Base-by-base conservation (phyloP, 2,113 vertebrate genomes). In the Excalfactoria chinensis region DNA sequence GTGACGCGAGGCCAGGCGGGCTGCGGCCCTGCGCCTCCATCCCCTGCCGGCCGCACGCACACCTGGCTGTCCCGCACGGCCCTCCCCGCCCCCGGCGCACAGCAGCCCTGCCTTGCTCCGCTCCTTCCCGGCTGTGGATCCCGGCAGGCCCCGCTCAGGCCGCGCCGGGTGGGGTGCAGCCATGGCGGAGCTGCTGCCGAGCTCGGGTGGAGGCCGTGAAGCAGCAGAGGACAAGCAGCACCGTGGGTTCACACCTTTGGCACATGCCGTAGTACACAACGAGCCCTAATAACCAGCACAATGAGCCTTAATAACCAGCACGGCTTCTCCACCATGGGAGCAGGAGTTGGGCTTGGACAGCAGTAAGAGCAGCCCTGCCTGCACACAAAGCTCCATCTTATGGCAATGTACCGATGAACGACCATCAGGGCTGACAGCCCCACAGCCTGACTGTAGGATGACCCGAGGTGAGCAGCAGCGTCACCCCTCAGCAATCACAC, bases 181-280 rank as follows among this genome's bases (percentile, higher is more conserved):
- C 63, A 0, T 2, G 1, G 0, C 1, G 30, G 3, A 62, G 69
- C 73, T n/a, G 6, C 64, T 16, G 3, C 0, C 4, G 64, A 69
- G 55, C 14, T 14, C 78, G 11, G 49, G 7, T 26, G 28, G 41
- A 5, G 0, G 17, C 40, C 1, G 2, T 1, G 13, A 64, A 37
- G 41, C 66, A 35, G 1, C 4, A 4, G 59, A 32, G 46, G 56
- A 37, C 25, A 58, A 10, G 7, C 48, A 20, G 4, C 22, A 62
- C 19, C 71, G 53, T 32, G 41, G 21, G 51, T 22, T 84, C 58
- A 58, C 14, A 34, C 13, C 17, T 35, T n/a, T 35, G 71, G 12
- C 40, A 20, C 13, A 20, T 68, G 63, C 66, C 66, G 34, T 7
- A 41, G 62, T 7, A 8, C 40, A 9, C 26, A 11, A 41, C 18